These are phyloP conservation scores for Exaiptasia diaphana DNA, from an alignment of 64 coral and sea anemone species.

Conservation along the genomic window DNA sequence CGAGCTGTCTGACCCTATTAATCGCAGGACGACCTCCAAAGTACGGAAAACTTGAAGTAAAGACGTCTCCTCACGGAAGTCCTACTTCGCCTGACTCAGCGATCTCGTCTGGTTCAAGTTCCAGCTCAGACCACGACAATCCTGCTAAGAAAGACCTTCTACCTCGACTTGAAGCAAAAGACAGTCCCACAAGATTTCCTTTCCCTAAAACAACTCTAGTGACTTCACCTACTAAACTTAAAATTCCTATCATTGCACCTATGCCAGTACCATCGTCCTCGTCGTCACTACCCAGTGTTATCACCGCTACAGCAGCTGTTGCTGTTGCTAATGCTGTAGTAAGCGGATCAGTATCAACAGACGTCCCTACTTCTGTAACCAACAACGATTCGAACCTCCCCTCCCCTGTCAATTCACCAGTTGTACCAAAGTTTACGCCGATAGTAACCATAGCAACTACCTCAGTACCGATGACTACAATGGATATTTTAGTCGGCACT, in stretches of 20 bases:
- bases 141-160: slow-evolving; percentile 70
- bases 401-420: neutral
- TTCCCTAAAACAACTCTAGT: slow-evolving; percentile 56
- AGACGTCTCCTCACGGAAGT: slow-evolving; percentile 84
- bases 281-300: slow-evolving; percentile 77
- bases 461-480: neutral
- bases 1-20: too few relatives aligned
- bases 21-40: slow-evolving; percentile 73
- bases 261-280: slow-evolving; percentile 23
- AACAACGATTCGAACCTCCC: neutral
- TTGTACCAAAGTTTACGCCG: neutral
- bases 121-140: slow-evolving; percentile 59
- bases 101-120: slow-evolving; percentile 92
- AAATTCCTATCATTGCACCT: slow-evolving; percentile 8
- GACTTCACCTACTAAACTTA: slow-evolving; percentile 44
- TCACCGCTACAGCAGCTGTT: slow-evolving; percentile 82
- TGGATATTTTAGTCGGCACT: neutral
- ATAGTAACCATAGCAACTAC: neutral
- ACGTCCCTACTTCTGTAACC: neutral
- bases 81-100: slow-evolving; percentile 94
- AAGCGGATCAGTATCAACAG: slow-evolving; percentile 36
- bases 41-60: slow-evolving; percentile 58
- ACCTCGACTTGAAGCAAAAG: slow-evolving; percentile 64
- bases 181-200: slow-evolving; percentile 52
- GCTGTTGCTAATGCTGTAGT: slow-evolving; percentile 89